Percentiles rank a stretch among this genome's conserved stretches.
These are phyloP conservation scores for Phoebastria nigripes DNA, from an alignment of 2,797 vertebrate species.

Conservation along the genomic window DNA sequence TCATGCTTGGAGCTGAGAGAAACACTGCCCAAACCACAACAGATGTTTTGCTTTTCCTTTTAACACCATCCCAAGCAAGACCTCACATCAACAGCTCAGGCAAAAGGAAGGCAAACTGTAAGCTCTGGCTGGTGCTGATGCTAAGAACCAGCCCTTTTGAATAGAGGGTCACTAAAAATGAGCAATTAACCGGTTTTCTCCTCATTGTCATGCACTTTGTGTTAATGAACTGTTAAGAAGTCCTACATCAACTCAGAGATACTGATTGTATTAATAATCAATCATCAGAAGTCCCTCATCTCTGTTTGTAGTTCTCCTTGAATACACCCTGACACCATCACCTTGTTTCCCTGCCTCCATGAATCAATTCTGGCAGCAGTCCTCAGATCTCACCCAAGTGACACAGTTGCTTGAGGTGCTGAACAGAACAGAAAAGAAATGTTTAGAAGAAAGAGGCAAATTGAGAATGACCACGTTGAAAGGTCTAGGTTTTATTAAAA, in stretches of 20 bases:
- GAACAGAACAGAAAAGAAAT: background rate
- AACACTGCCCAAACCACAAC: background rate
- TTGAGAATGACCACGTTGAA: background rate
- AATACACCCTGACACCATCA: background rate
- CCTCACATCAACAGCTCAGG: background rate
- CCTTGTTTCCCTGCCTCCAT: background rate
- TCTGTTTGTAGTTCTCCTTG: background rate
- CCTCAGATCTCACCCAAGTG: background rate
- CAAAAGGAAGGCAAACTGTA: background rate
- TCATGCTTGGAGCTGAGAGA: background rate
- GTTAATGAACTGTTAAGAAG: background rate
- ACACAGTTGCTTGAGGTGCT: background rate
- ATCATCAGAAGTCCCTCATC: background rate
- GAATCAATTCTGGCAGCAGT: background rate
- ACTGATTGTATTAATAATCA: background rate
- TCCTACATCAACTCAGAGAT: background rate
- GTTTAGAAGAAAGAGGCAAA: background rate
- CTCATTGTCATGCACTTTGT: background rate
- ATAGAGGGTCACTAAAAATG: background rate
- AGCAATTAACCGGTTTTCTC: background rate
- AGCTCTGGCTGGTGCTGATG: background rate
- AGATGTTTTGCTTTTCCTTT: background rate
- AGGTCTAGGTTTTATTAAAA: background rate
- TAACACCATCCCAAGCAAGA: background rate
- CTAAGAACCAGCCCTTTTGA: background rate